Evolutionary conservation across 2,888 invertebrate genomes (phyloP).

Genomic region (Conus canariensis): DNA sequence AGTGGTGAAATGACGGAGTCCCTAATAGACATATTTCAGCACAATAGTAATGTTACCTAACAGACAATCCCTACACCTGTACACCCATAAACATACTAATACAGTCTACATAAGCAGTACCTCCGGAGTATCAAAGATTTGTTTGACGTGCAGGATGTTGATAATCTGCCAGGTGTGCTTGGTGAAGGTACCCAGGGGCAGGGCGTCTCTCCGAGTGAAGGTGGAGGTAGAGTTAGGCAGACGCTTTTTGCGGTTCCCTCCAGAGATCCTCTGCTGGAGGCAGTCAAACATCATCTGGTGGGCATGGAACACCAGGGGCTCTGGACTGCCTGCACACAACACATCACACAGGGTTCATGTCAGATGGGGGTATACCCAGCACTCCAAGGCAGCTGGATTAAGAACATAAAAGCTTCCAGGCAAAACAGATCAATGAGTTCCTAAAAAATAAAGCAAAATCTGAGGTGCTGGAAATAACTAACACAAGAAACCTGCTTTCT

Average conservation of each 20-base stretch:
- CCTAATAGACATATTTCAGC: no score
- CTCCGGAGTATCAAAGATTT: constrained; percentile 86
- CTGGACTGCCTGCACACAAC: constrained; percentile 80
- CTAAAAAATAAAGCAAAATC: no score
- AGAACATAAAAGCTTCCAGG: no score
- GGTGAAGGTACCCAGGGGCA: constrained; percentile 85
- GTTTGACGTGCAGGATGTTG: constrained; percentile 85
- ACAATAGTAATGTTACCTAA: no score
- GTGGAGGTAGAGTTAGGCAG: constrained; percentile 84
- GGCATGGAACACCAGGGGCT: constrained; percentile 85
- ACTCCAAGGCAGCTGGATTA: background rate
- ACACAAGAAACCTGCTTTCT: no score
- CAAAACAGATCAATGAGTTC: no score
- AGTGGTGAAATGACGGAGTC: no score
- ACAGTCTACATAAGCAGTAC: constrained; percentile 72
- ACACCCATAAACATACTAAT: no score
- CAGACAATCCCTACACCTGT: no score
- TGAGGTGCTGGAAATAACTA: no score
- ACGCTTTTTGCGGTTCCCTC: constrained; percentile 83
- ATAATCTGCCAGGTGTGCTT: constrained; percentile 88
- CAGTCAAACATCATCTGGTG: constrained; percentile 87
- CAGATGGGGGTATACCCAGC: background rate
- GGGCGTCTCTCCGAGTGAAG: constrained; percentile 82
- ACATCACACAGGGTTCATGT: background rate
- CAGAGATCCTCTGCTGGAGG: constrained; percentile 86